Conservation (phyloP, 2,113 vertebrate species). For the Benitochromis conjunctus region DNA sequence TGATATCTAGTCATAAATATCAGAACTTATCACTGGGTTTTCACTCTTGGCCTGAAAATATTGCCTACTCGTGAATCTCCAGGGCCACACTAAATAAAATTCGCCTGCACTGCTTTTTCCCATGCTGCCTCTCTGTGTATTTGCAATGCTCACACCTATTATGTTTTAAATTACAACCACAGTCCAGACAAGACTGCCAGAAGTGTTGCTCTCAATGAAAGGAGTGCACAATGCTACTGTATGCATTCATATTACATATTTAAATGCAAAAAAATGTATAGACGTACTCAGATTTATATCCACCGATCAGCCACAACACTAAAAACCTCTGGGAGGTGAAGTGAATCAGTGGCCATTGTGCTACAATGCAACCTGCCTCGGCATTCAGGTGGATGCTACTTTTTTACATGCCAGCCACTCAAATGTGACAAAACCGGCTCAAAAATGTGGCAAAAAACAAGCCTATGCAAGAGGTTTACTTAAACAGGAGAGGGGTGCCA, state of each 20-base stretch:
- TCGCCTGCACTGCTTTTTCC: not conserved
- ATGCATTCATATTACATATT: not conserved
- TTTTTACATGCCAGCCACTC: not conserved
- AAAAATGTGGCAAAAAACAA: not conserved
- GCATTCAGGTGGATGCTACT: not conserved
- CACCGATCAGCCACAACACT: not conserved
- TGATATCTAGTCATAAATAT: conserved; percentile 16
- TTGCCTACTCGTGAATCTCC: not conserved
- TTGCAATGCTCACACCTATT: not conserved
- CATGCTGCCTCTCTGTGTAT: not conserved
- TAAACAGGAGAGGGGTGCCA: not conserved
- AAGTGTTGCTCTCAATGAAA: not conserved
- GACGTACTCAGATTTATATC: not conserved
- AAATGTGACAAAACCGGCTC: not conserved
- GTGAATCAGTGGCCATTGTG: not conserved
- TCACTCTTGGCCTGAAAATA: not conserved
- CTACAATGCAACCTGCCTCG: not conserved
- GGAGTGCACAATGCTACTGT: not conserved
- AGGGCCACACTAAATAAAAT: not conserved
- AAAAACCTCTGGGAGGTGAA: not conserved
- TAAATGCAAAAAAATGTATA: not conserved
- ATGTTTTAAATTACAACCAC: not conserved
- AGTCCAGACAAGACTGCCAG: not conserved
- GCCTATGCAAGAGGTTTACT: not conserved
- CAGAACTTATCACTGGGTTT: not conserved